Conservation (phyloP, 1,140 invertebrate genomes). For the Aphaenogaster rudis region DNA sequence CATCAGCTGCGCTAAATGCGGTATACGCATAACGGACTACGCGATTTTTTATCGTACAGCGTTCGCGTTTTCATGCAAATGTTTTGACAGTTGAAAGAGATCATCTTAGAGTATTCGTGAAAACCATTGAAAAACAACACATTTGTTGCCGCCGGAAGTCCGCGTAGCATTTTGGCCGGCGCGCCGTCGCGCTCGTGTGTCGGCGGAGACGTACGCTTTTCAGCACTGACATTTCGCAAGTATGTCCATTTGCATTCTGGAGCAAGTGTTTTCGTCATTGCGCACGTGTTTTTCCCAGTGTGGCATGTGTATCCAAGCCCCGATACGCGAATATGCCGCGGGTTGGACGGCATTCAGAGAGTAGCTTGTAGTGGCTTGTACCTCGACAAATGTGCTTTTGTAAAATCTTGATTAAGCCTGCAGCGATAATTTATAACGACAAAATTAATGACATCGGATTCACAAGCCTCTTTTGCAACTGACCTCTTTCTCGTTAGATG, state of each 20-base stretch:
- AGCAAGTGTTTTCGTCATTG: conserved; percentile 76
- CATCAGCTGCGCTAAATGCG: not conserved
- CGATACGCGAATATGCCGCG: not conserved
- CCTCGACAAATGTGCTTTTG: conserved; percentile 40
- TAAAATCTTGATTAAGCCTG: conserved; percentile 36
- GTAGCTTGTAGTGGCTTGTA: conserved; percentile 8
- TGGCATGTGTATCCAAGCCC: conserved; percentile 16
- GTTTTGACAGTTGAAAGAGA: conserved; percentile 33
- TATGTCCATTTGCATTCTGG: conserved; percentile 74
- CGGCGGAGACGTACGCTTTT: conserved; percentile 3
- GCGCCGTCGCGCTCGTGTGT: not conserved
- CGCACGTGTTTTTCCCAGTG: conserved; percentile 64
- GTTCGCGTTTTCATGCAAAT: not conserved
- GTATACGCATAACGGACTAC: not conserved
- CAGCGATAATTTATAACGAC: conserved; percentile 41
- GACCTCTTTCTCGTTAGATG: conserved; percentile 36
- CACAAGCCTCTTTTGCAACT: conserved; percentile 44
- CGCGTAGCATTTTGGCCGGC: not conserved
- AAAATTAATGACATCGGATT: conserved; percentile 5
- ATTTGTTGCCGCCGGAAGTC: conserved; percentile 31
- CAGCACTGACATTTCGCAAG: conserved; percentile 64
- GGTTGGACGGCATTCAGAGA: conserved; percentile 29
- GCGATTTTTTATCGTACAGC: not conserved
- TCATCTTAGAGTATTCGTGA: conserved; percentile 6
- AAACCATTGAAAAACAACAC: not conserved